Evolutionary conservation across 2,888 invertebrate species (phyloP).

Genomic region (Dorcus hopei): DNA sequence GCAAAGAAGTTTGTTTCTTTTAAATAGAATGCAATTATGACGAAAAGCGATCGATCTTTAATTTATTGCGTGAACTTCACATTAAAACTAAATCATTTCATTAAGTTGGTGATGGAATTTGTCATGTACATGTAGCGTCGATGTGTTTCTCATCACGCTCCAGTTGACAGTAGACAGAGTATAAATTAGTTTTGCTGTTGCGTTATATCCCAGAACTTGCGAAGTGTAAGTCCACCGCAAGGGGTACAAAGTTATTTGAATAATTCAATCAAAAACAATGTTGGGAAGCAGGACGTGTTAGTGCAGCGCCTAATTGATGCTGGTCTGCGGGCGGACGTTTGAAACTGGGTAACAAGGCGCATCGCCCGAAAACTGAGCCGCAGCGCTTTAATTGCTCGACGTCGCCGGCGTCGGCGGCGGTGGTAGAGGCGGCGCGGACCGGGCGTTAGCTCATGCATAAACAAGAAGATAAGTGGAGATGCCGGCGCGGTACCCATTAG

Average conservation of each 20-base stretch:
- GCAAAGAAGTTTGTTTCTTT: too few relatives aligned
- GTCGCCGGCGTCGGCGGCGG: conserved; percentile 14
- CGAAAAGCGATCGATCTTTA: too few relatives aligned
- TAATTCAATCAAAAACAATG: conserved; percentile 20
- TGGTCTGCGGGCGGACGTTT: conserved; percentile 17
- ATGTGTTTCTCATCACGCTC: too few relatives aligned
- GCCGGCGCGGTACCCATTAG: conserved; percentile 29
- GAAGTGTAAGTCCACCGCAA: too few relatives aligned
- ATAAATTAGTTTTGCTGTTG: too few relatives aligned
- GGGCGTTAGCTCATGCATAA: conserved; percentile 47
- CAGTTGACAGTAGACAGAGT: too few relatives aligned
- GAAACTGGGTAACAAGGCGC: conserved; percentile 33
- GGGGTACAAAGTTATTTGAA: conserved; percentile 6
- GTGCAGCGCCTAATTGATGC: conserved; percentile 4
- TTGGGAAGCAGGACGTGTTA: conserved; percentile 4
- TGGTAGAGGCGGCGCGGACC: conserved; percentile 35
- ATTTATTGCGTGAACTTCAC: too few relatives aligned
- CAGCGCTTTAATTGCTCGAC: conserved; percentile 39
- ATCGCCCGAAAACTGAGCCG: conserved; percentile 29
- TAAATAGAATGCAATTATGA: too few relatives aligned
- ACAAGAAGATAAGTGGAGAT: conserved; percentile 46
- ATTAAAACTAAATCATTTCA: too few relatives aligned
- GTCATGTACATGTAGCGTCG: too few relatives aligned
- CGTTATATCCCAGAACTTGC: too few relatives aligned
- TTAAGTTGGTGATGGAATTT: too few relatives aligned